These are phyloP conservation scores for Mactra quadrangularis DNA, from an alignment of 1,140 invertebrate species.

Conservation along the genomic window DNA sequence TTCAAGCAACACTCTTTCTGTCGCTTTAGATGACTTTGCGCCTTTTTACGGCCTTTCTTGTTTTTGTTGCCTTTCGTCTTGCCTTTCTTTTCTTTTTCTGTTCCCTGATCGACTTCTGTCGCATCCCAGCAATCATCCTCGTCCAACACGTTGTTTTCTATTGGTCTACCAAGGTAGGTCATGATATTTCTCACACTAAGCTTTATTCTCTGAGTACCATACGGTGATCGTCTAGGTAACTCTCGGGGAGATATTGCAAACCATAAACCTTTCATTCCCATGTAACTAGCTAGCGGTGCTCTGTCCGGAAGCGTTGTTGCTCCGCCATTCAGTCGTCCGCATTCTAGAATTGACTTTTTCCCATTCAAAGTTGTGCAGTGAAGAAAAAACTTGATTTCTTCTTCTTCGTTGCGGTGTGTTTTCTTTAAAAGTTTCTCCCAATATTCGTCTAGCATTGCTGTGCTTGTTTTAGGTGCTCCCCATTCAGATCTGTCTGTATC, in stretches of 20 bases:
- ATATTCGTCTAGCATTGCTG: too few relatives aligned
- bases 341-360: slow-evolving; percentile 21
- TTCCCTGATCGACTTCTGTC: too few relatives aligned
- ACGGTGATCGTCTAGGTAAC: too few relatives aligned
- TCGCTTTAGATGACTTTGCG: slow-evolving; percentile 1
- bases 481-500: slow-evolving; percentile 27
- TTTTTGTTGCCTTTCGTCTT: not conserved
- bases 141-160: not conserved
- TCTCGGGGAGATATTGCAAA: slow-evolving; percentile 25
- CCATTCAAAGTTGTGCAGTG: slow-evolving; percentile 46
- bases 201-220: slow-evolving; percentile 48
- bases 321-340: slow-evolving; percentile 21
- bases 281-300: slow-evolving; percentile 36
- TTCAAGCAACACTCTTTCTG: slow-evolving; percentile 22
- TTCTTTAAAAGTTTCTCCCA: too few relatives aligned
- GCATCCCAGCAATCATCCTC: too few relatives aligned
- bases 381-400: too few relatives aligned
- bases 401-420: slow-evolving; percentile 32
- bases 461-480: too few relatives aligned
- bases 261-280: slow-evolving; percentile 34
- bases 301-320: slow-evolving; percentile 23
- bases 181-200: slow-evolving; percentile 30
- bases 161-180: slow-evolving; percentile 9
- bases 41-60: not conserved
- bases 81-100: slow-evolving; percentile 12